phyloP scores from a whole-genome alignment of 2,113 vertebrate species.

The Tachycineta bicolor region DNA sequence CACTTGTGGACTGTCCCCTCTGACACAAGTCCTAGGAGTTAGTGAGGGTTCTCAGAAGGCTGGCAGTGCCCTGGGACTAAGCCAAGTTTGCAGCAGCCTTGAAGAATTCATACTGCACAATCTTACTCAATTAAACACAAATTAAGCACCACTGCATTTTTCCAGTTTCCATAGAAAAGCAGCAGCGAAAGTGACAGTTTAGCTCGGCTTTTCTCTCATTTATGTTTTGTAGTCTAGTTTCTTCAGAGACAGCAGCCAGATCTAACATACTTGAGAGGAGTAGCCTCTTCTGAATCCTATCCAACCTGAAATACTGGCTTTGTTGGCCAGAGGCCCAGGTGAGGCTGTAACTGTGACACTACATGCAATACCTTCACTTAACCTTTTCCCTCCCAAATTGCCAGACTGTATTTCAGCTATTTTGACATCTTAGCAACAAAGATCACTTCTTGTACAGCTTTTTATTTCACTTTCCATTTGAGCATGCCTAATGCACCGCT shows the following conservation, averaged over 20 bases:
- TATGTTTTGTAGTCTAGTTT: conserved; percentile 26
- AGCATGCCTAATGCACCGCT: not conserved
- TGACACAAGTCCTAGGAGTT: not conserved
- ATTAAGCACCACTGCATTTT: not conserved
- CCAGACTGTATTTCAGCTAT: not conserved
- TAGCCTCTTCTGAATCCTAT: conserved; percentile 64
- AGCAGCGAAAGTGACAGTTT: not conserved
- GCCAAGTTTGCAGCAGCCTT: not conserved
- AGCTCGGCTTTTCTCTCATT: not conserved
- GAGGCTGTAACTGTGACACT: conserved; percentile 41
- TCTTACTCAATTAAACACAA: fast-evolving
- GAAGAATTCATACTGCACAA: fast-evolving
- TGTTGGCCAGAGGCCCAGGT: conserved; percentile 62
- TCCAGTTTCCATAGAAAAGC: not conserved
- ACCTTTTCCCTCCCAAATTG: conserved; percentile 63
- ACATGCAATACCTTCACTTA: conserved; percentile 55
- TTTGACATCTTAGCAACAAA: not conserved
- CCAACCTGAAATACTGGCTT: conserved; percentile 80
- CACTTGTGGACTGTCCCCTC: not conserved
- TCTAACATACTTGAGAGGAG: conserved; percentile 52
- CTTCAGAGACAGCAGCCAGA: conserved; percentile 25
- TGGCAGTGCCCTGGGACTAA: not conserved
- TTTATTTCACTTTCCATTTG: not conserved
- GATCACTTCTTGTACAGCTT: not conserved
- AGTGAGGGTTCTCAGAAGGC: not conserved